These are phyloP conservation scores for Decapterus maruadsi DNA, from an alignment of 2,797 vertebrate species.

Conservation along the genomic window DNA sequence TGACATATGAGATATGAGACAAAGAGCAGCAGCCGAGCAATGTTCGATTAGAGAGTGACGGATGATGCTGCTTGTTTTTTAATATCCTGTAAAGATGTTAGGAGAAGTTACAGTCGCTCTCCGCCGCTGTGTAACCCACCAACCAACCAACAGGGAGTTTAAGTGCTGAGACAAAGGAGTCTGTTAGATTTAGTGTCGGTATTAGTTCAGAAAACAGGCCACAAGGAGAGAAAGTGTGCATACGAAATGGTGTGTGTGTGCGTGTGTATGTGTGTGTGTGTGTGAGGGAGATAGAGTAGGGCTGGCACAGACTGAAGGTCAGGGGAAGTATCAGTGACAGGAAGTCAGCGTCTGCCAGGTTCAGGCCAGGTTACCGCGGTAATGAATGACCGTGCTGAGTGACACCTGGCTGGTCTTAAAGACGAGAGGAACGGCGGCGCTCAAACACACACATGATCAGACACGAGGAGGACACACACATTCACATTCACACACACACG, in stretches of 20 bases:
- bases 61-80: too few relatives aligned
- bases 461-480: conserved; percentile 10
- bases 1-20: too few relatives aligned
- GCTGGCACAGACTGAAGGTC: conserved; percentile 88
- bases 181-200: conserved; percentile 6
- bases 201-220: conserved; percentile 36
- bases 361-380: conserved; percentile 85
- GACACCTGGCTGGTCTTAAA: conserved; percentile 85
- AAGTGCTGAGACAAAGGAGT: background rate
- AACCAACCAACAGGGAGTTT: background rate
- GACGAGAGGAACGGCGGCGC: conserved; percentile 55
- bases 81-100: too few relatives aligned
- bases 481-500: background rate
- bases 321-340: conserved; percentile 93
- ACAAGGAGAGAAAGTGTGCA: conserved; percentile 24
- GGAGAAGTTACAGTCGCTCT: too few relatives aligned
- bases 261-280: conserved; percentile 3
- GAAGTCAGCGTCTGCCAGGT: conserved; percentile 86
- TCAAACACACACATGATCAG: background rate
- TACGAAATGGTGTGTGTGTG: conserved; percentile 2
- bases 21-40: too few relatives aligned
- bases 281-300: conserved; percentile 39
- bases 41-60: too few relatives aligned
- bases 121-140: too few relatives aligned
- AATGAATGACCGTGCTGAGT: conserved; percentile 87